These are phyloP conservation scores for Stenodema calcarata DNA, from an alignment of 2,888 invertebrate species.

Conservation along the genomic window DNA sequence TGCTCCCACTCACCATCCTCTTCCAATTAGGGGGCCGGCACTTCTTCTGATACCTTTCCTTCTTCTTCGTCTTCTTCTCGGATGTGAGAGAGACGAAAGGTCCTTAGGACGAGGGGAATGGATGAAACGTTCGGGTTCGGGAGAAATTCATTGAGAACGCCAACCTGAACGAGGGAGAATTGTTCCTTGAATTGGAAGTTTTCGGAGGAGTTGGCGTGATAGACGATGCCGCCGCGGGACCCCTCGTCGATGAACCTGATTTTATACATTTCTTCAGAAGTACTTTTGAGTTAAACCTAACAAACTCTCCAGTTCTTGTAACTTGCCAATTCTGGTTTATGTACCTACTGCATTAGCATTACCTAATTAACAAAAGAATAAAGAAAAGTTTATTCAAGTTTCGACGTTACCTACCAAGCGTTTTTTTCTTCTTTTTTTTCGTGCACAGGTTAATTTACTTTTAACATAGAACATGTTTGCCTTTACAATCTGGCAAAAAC, in stretches of 20 bases:
- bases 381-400: no score
- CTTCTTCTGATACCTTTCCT: conserved; percentile 44
- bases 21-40: conserved; percentile 28
- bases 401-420: no score
- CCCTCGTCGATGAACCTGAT: background rate
- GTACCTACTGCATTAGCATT: no score
- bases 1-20: conserved; percentile 47
- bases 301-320: no score
- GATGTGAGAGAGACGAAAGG: conserved; percentile 48
- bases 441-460: no score
- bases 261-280: background rate
- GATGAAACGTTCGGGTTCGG: conserved; percentile 1
- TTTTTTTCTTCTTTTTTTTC: no score
- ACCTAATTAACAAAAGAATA: no score
- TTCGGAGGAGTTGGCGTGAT: background rate
- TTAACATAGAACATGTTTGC: no score
- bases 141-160: conserved; percentile 12
- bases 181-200: background rate
- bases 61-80: conserved; percentile 1
- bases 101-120: background rate
- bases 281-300: no score
- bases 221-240: background rate
- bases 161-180: background rate
- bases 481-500: no score
- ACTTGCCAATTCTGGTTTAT: no score